A percentile compares a stretch with the other conserved stretches of the same genome.
Evolutionary conservation across 2,797 vertebrate genomes (phyloP).

Genomic region (Luscinia luscinia): DNA sequence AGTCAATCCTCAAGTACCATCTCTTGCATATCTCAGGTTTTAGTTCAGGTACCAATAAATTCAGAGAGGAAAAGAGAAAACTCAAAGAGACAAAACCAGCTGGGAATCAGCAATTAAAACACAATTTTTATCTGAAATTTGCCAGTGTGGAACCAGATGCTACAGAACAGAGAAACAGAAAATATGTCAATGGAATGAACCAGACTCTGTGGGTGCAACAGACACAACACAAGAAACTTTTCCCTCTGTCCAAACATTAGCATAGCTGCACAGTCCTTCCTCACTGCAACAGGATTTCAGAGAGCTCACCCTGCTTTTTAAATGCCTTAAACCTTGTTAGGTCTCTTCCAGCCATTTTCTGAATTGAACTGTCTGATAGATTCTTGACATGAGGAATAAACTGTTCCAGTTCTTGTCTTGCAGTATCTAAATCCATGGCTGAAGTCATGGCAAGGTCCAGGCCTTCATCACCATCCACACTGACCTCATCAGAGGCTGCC

Average conservation of each 20-base stretch:
- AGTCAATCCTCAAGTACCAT: not conserved
- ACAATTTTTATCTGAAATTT: not conserved
- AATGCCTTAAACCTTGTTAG: conserved; percentile 72
- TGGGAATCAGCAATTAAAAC: not conserved
- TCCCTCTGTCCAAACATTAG: not conserved
- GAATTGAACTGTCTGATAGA: conserved; percentile 52
- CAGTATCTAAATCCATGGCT: not conserved
- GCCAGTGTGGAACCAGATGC: not conserved
- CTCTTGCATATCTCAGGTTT: not conserved
- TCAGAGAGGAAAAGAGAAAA: not conserved
- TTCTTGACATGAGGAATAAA: conserved; percentile 75
- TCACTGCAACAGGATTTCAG: not conserved
- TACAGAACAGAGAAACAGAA: not conserved
- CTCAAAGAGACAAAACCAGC: not conserved
- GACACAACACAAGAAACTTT: not conserved
- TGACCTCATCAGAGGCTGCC: not conserved
- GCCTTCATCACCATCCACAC: not conserved
- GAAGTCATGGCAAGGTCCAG: accelerated
- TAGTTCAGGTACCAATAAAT: not conserved
- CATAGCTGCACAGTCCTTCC: not conserved
- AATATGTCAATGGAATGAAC: not conserved
- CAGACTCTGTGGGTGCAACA: not conserved
- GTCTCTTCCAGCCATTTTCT: conserved; percentile 74
- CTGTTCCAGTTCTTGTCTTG: conserved; percentile 66
- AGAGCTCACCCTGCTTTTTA: conserved; percentile 73